These are phyloP conservation scores for Heliconius nattereri DNA, from an alignment of 1,140 invertebrate species.

Conservation along the genomic window DNA sequence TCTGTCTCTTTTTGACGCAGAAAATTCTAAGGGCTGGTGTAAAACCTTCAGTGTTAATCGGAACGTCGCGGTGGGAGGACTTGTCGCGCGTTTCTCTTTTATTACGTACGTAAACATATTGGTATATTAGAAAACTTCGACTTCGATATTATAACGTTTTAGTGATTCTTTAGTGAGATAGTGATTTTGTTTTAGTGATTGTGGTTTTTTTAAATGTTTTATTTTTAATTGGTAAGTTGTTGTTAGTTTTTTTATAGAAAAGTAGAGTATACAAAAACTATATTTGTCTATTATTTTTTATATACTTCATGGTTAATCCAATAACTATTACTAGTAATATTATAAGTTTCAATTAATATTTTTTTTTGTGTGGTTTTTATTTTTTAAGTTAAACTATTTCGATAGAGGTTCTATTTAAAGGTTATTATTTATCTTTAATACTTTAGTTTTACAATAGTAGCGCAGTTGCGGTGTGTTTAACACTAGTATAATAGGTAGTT, in stretches of 20 bases:
- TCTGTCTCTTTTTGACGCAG: constrained; percentile 56
- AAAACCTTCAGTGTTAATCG: constrained; percentile 65
- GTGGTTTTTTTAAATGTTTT: not conserved
- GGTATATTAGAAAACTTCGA: constrained; percentile 31
- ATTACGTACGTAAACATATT: constrained; percentile 19
- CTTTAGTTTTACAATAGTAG: too few species aligned
- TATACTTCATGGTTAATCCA: too few species aligned
- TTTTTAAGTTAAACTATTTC: too few species aligned
- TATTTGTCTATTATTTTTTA: too few species aligned
- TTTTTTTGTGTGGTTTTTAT: too few species aligned
- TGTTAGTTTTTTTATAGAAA: not conserved
- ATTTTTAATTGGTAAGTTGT: not conserved
- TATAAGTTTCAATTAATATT: too few species aligned
- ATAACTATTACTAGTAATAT: too few species aligned
- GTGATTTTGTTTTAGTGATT: constrained; percentile 18
- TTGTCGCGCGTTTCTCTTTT: constrained; percentile 31
- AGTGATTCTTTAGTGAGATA: constrained; percentile 13
- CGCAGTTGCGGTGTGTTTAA: too few species aligned
- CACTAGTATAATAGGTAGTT: too few species aligned
- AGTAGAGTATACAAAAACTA: too few species aligned
- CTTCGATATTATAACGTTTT: not conserved
- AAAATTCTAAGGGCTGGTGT: constrained; percentile 66
- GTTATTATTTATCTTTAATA: too few species aligned
- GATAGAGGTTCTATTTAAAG: too few species aligned
- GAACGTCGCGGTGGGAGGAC: constrained; percentile 47